Base-by-base conservation (phyloP, 2,113 vertebrate genomes). In the Arothron firmamentum region DNA sequence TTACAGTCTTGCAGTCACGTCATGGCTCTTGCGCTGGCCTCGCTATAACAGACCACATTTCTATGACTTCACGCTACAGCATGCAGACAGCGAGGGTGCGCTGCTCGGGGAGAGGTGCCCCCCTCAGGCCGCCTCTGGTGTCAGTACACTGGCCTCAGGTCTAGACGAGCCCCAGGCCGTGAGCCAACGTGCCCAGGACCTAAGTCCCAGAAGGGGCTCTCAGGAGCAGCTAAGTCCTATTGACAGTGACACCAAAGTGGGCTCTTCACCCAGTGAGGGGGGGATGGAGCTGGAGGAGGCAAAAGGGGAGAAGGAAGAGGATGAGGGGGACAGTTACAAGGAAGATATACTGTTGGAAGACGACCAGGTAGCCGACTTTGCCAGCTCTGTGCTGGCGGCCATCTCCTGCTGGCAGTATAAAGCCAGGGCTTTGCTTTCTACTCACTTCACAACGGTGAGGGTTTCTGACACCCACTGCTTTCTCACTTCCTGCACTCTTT, bases 351-450 rank as follows among this genome's bases (percentile, higher is more conserved):
- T 93, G 85, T 91, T 93, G 84, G 92, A 89, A 88, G 91, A 90
- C 31, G 92, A 95, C 84, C 94, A 98, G 96, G 96, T 97, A 97
- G 92, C 93, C 45, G 93, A 94, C 88, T 94, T 94, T 89, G 91
- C 93, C 89, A 92, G 90, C 85, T 92, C 92, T 76, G 90, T 95
- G 86, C 89, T 95, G 90, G 93, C 92, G 57, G 93, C 92, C 85
- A 93, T 94, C 91, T 93, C 93, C 88, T 94, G 93, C 92, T 95
- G 93, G 94, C 93, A 92, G 87, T 94, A 92, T 93, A 93, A 90
- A 78, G 93, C 93, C 91, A 93, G 90, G 87, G 91, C 93, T 94
- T 94, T 94, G 91, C 93, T 94, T 93, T 93, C 93, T 80, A 90
- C 93, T 91, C 91, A 85, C 85, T 92, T 92, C 84, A 92, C 92